Conservation (phyloP, 2,113 vertebrate species). For the Peromyscus maniculatus region DNA sequence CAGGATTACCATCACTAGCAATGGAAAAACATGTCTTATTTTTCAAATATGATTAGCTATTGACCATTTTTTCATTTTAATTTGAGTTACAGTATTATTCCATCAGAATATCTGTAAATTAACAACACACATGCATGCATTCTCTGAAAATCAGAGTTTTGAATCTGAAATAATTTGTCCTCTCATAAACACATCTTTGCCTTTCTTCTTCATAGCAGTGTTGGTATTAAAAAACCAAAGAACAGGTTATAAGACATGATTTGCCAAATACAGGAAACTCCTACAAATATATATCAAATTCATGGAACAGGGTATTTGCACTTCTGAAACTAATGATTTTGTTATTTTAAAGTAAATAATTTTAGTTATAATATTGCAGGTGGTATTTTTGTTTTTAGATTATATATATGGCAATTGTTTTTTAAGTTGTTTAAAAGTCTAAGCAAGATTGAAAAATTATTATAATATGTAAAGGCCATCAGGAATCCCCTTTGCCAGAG, state of each 20-base stretch:
- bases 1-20: accelerated
- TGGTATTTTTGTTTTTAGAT: neutral
- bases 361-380: neutral
- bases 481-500: neutral
- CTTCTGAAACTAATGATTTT: neutral
- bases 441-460: neutral
- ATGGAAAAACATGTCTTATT: neutral
- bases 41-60: neutral
- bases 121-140: accelerated
- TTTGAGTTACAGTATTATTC: neutral
- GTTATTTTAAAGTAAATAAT: constrained; percentile 2
- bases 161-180: neutral
- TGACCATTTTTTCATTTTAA: neutral
- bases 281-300: neutral
- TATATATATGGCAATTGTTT: neutral
- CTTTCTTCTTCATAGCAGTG: neutral
- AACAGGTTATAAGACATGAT: neutral
- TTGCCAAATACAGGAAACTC: neutral
- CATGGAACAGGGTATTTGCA: neutral
- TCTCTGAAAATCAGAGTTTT: neutral
- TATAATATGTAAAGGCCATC: neutral
- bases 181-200: neutral
- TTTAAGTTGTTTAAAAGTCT: neutral
- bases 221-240: neutral
- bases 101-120: neutral